Base-by-base conservation (phyloP, 2,888 invertebrate genomes). In the Nomada ruficornis region DNA sequence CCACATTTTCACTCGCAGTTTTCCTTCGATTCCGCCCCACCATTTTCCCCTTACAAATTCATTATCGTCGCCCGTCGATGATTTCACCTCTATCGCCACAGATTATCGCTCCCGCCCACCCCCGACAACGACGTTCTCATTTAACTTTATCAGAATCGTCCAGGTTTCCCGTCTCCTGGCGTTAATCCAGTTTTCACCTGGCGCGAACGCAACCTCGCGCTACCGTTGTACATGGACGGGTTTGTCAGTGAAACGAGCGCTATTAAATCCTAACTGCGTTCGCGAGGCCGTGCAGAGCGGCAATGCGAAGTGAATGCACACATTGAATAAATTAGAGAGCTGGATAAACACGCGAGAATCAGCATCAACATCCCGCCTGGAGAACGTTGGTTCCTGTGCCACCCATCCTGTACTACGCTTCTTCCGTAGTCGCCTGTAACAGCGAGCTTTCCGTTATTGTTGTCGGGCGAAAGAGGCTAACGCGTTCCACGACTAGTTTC, bases 301-400 rank as follows among this genome's bases (percentile, higher is more conserved):
- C 90, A 89, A 87, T 87, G 91, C 90, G 86, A 83, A 89, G 89
- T 87, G 90, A 91, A 91, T 90, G 90, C 90, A 89, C 91, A 91
- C 91, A 91, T 91, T 91, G 91, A 91, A 91, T 91, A 90, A 91
- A 91, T 91, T 91, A 91, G 87, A 88, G 88, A 89, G 88, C 86
- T 87, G 88, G 88, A 91, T 90, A 90, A 91, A 90, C 91, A 91
- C 89, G 85, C 86, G 86, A 81, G 87, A 78, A 88, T 88, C 89
- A 84, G 87, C 83, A 87, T 82, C 82, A 78, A 77, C 77, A 82
- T 87, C 80, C 80, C 75, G 77, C 54, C 80, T 65, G 65, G 82
- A 86, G 84, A 79, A 84, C 74, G 69, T 57, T 42, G 52, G 59
- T 77, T 65, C 68, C 65, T 67, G 47, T 20, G 62, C 73, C 75